Evolutionary conservation across 1,140 invertebrate species (phyloP).

Genomic region (Drosophila triauraria): DNA sequence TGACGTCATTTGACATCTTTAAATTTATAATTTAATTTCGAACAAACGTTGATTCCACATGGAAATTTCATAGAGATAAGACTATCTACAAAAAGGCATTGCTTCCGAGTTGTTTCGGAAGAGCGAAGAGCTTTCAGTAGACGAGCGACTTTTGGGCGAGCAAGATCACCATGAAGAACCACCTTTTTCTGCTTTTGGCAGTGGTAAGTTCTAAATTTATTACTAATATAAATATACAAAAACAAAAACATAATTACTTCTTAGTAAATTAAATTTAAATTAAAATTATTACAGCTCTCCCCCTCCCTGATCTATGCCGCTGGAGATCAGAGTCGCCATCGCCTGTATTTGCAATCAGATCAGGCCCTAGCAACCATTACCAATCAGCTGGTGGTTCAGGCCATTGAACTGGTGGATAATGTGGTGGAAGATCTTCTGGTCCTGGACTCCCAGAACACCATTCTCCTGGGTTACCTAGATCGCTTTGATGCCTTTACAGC

Average conservation of each 20-base stretch:
- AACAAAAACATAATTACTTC: background rate
- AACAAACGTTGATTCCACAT: constrained; percentile 10
- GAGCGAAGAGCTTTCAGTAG: constrained; percentile 43
- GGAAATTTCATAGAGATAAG: constrained; percentile 43
- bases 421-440: constrained; percentile 63
- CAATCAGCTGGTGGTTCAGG: constrained; percentile 41
- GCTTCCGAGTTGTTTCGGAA: constrained; percentile 27
- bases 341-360: constrained; percentile 55
- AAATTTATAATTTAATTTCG: constrained; percentile 21
- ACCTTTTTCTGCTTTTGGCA: background rate
- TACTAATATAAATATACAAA: background rate
- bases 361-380: constrained; percentile 49
- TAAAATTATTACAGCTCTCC: background rate
- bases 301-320: background rate
- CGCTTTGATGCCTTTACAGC: constrained; percentile 49
- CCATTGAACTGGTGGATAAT: constrained; percentile 60
- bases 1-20: constrained; percentile 33
- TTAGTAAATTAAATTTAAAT: background rate
- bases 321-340: constrained; percentile 49
- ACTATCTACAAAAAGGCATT: constrained; percentile 21
- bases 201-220: background rate
- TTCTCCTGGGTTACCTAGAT: constrained; percentile 41
- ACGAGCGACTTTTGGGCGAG: constrained; percentile 38
- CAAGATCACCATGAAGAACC: constrained; percentile 32
- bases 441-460: constrained; percentile 58